Percentiles rank a stretch among this genome's conserved stretches.
Evolutionary conservation across 2,797 vertebrate genomes (phyloP).

Genomic region (Enteromius thamalakanensis): DNA sequence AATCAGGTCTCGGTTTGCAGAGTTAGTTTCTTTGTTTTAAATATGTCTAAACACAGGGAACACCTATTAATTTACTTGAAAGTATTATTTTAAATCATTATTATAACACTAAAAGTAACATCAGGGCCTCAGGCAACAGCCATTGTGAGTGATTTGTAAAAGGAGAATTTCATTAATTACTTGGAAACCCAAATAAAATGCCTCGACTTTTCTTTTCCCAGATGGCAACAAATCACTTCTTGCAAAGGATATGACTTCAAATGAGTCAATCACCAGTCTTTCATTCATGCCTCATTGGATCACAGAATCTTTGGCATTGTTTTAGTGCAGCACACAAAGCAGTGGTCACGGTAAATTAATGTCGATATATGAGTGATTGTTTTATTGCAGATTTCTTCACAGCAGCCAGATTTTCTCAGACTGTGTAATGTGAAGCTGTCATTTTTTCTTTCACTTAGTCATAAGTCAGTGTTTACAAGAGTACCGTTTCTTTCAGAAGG

Average conservation of each 20-base stretch:
- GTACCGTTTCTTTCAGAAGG: not conserved
- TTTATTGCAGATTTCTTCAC: constrained; percentile 29
- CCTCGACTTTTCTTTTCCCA: constrained; percentile 52
- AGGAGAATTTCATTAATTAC: constrained; percentile 37
- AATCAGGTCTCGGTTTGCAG: not conserved
- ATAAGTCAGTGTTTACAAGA: not conserved
- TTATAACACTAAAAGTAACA: not conserved
- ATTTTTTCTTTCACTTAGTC: constrained; percentile 10
- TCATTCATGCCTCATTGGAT: constrained; percentile 46
- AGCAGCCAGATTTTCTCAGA: constrained; percentile 4
- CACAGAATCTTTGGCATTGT: constrained; percentile 13
- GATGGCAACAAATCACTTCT: constrained; percentile 40
- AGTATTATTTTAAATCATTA: not conserved
- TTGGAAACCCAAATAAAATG: constrained; percentile 60
- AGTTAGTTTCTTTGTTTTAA: not conserved
- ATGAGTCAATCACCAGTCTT: constrained; percentile 61
- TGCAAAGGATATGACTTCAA: constrained; percentile 51
- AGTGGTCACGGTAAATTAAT: constrained; percentile 35
- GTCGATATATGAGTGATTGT: constrained; percentile 22
- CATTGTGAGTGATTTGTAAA: constrained; percentile 39
- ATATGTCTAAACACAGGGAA: not conserved
- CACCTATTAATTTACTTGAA: not conserved
- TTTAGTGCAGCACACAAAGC: constrained; percentile 14
- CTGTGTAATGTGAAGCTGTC: not conserved
- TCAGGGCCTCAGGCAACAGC: not conserved